Conservation (phyloP, 2,888 invertebrate genomes). For the Aleiodes leptofemur region DNA sequence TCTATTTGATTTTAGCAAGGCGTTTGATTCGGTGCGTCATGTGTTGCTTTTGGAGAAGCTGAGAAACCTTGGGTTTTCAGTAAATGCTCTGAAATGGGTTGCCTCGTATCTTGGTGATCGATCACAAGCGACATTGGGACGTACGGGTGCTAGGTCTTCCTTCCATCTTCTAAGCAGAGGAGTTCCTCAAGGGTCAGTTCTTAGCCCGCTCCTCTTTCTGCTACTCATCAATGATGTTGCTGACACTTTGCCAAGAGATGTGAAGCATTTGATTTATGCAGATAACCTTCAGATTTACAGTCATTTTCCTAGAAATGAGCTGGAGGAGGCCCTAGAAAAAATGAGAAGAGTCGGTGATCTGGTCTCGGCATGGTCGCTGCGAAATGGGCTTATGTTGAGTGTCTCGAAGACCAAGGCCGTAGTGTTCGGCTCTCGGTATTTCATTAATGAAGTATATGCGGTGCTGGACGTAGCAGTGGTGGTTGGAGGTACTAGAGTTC, state of each 20-base stretch:
- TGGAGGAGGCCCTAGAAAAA: background rate
- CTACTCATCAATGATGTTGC: slow-evolving; percentile 13
- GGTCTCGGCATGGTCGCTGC: background rate
- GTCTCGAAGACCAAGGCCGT: too few species aligned
- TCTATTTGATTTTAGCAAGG: too few species aligned
- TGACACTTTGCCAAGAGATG: background rate
- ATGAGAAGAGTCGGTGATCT: background rate
- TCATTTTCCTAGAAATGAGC: background rate
- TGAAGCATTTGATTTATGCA: slow-evolving; percentile 1
- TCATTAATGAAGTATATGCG: background rate
- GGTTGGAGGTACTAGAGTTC: background rate
- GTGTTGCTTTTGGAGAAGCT: slow-evolving; percentile 41
- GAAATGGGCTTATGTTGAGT: background rate
- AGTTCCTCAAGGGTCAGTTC: background rate
- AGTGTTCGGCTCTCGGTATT: too few species aligned
- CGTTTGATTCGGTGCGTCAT: too few species aligned
- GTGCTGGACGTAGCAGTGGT: background rate
- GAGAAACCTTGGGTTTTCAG: slow-evolving; percentile 65
- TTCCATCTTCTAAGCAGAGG: background rate
- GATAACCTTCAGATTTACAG: slow-evolving; percentile 17
- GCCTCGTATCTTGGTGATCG: background rate
- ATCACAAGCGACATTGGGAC: background rate
- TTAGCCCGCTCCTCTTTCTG: background rate
- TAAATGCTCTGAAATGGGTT: slow-evolving; percentile 73
- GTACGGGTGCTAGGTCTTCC: background rate